Evolutionary conservation across 1,140 invertebrate species (phyloP).

Genomic region (Hylyphantes graminicola): DNA sequence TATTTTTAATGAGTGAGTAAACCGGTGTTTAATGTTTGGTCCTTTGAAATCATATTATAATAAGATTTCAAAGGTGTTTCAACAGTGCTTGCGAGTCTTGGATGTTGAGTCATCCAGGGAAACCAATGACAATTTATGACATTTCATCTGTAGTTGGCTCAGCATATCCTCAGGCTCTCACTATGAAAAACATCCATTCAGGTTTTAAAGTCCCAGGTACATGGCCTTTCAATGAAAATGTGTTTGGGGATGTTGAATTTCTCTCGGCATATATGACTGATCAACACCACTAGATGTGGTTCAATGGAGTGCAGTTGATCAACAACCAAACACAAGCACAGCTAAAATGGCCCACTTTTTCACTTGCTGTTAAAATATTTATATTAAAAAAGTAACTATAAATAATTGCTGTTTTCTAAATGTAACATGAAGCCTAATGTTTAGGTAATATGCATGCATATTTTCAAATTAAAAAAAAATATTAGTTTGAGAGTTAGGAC

Average conservation of each 20-base stretch:
- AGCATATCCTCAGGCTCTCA: not conserved
- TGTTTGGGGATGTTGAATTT: not conserved
- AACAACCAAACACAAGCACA: not conserved
- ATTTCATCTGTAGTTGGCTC: not conserved
- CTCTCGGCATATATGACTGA: not conserved
- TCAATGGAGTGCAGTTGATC: not conserved
- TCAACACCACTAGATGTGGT: not conserved
- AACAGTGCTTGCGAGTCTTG: not conserved
- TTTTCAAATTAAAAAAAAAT: too few relatives aligned
- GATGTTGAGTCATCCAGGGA: not conserved
- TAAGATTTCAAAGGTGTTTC: too few relatives aligned
- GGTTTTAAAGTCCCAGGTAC: not conserved
- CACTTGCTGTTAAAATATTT: too few relatives aligned
- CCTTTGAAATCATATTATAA: slow-evolving; percentile 9
- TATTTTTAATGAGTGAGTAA: too few relatives aligned
- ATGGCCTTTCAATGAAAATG: not conserved
- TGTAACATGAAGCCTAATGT: too few relatives aligned
- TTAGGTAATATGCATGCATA: too few relatives aligned
- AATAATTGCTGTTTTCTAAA: too few relatives aligned
- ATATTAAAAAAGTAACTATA: too few relatives aligned
- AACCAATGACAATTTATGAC: not conserved
- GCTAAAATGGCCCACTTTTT: too few relatives aligned
- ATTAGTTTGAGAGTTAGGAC: too few relatives aligned
- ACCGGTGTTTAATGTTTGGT: too few relatives aligned
- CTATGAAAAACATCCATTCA: not conserved